These are phyloP conservation scores for Calephelis perditalis DNA, from an alignment of 2,888 invertebrate genomes.

Conservation along the genomic window DNA sequence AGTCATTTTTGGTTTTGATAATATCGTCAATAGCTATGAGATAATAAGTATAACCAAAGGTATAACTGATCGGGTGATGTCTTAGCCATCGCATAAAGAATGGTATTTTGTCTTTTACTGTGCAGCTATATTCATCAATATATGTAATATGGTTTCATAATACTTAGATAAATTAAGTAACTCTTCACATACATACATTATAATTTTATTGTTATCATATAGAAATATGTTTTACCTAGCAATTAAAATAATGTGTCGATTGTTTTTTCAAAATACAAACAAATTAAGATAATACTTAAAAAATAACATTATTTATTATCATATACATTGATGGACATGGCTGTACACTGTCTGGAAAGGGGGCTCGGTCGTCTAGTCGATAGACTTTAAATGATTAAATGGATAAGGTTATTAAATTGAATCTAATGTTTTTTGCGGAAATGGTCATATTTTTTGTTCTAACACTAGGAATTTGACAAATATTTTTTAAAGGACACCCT, in stretches of 20 bases:
- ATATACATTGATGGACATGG: neutral
- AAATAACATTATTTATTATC: no score
- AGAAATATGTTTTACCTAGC: no score
- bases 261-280: no score
- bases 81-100: neutral
- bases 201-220: no score
- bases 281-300: no score
- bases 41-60: no score
- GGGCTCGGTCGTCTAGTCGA: constrained; percentile 5
- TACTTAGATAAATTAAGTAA: no score
- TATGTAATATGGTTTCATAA: neutral
- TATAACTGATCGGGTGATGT: neutral
- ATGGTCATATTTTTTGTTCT: constrained; percentile 1
- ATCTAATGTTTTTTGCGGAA: neutral
- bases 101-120: neutral
- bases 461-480: neutral
- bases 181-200: no score
- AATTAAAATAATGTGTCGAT: no score
- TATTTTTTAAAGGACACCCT: no score
- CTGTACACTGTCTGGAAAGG: neutral
- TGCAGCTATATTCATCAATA: neutral
- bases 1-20: no score
- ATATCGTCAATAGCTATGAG: no score
- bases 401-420: neutral
- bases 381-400: constrained; percentile 3